Evolutionary conservation across 2,888 invertebrate species (phyloP), one percentile per base, ranked within the genome.

Genomic region (Drosophila histrio): DNA sequence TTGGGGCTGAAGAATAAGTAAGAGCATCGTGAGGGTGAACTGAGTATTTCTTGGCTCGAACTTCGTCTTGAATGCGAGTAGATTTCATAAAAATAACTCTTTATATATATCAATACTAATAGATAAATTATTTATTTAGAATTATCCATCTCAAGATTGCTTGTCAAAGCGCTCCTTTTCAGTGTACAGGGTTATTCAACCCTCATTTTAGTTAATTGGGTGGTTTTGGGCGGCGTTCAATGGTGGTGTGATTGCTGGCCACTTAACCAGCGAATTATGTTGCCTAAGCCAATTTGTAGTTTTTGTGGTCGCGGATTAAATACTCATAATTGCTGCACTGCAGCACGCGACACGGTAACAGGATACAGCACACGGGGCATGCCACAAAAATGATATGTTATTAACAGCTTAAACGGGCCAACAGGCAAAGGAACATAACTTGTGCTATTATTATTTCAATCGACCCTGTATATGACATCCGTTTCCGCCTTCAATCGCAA

Each of bases 231-330:
- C 4, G 15, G 49, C 15, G n/a, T 32, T 26, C 15, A 44, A 9
- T 34, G 54, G 66, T 56, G 36, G 41, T 22, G 50, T 49, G 32
- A 58, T 53, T 61, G 81, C 65, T 73, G 77, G 70, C 72, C 81
- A 82, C 82, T 82, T 82, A 44, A 59, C 52, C 73, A 56, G 8
- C 65, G 46, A 61, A 69, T 59, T 63, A 62, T 58, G 54, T 54
- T 50, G 32, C 53, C 64, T 76, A 62, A 76, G 56, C 82, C 77
- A 82, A 82, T 85, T 84, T 74, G 74, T 79, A 85, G 77, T 78
- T 80, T 70, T 78, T 83, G 88, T 74, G 83, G 87, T 78, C 76
- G 64, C 59, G 80, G 89, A 90, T 89, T 90, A 88, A 89, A 79
- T 86, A 77, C 86, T 80, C 87, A 86, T 88, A 89, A 89, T 89